Evolutionary conservation across 35 echinoderm and acorn worm genomes (phyloP).

Genomic region (Chiridota heheva): DNA sequence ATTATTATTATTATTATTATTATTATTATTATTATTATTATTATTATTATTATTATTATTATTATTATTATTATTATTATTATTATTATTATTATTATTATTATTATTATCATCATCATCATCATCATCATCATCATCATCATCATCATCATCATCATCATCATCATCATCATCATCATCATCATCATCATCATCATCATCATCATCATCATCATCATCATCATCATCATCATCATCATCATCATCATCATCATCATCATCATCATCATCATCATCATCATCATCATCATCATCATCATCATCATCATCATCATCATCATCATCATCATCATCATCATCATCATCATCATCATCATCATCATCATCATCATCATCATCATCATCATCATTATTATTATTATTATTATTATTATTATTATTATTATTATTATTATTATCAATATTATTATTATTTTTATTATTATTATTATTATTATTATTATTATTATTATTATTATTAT

Average conservation of each 20-base stretch:
- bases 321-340: not conserved
- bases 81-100: too few species aligned
- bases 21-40: too few species aligned
- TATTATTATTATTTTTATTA: not conserved
- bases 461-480: not conserved
- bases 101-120: slow-evolving; percentile 9
- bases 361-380: slow-evolving; percentile 9
- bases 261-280: slow-evolving; percentile 11
- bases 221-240: not conserved
- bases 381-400: not conserved
- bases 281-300: slow-evolving; percentile 11
- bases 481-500: slow-evolving; percentile 11
- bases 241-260: slow-evolving; percentile 11
- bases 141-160: slow-evolving; percentile 8
- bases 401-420: not conserved
- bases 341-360: slow-evolving; percentile 9
- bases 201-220: slow-evolving; percentile 8
- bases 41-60: too few species aligned
- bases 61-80: too few species aligned
- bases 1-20: too few species aligned
- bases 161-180: slow-evolving; percentile 4
- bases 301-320: not conserved
- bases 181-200: slow-evolving; percentile 3
- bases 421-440: too few species aligned
- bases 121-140: slow-evolving; percentile 9